Conservation (phyloP, 2,797 vertebrate species). For the Arctocebus calabarensis region DNA sequence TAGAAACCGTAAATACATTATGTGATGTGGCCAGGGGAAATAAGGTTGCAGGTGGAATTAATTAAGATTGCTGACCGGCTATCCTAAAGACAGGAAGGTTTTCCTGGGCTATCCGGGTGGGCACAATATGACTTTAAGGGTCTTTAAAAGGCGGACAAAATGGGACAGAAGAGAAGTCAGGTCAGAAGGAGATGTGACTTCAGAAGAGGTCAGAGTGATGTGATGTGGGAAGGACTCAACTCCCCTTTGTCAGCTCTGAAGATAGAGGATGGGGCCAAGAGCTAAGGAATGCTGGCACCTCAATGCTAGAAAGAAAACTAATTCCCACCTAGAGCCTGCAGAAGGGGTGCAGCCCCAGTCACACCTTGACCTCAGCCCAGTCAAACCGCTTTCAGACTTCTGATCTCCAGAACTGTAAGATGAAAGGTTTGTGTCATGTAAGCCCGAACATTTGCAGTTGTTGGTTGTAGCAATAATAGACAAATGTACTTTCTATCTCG, state of each 20-base stretch:
- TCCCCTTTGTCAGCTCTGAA: constrained; percentile 21
- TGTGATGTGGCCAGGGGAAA: background rate
- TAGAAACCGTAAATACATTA: background rate
- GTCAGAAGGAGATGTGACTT: background rate
- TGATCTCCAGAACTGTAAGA: background rate
- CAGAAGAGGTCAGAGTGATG: background rate
- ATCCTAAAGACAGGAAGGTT: background rate
- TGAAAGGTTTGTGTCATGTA: background rate
- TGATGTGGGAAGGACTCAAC: background rate
- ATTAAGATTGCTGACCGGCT: background rate
- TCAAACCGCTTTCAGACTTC: background rate
- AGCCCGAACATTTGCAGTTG: background rate
- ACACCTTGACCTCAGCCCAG: background rate
- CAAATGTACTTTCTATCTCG: background rate
- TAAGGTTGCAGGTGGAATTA: background rate
- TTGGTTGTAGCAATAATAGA: background rate
- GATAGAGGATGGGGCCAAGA: background rate
- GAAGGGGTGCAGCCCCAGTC: background rate
- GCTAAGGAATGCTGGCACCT: background rate
- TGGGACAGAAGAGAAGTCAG: background rate
- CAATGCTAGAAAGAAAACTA: background rate
- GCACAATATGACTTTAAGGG: background rate
- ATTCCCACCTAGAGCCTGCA: background rate
- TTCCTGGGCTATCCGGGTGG: background rate
- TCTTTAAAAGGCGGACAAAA: background rate